phyloP scores from a whole-genome alignment of 2,888 invertebrate genomes.

The Drosophila neonasuta region DNA sequence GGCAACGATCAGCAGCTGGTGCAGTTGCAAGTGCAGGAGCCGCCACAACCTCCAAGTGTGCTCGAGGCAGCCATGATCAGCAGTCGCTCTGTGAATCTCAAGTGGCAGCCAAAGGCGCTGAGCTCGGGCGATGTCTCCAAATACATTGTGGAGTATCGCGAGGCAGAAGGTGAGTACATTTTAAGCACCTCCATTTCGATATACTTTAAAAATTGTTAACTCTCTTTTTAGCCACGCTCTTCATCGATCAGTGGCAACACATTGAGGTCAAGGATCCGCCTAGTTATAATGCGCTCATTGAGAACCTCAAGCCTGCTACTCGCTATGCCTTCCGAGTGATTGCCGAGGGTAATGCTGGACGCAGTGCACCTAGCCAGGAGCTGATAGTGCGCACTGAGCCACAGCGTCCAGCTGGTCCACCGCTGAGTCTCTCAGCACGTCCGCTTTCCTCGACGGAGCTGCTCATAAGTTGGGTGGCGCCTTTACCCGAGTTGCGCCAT shows the following conservation, averaged over 20 bases:
- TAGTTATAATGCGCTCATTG: slow-evolving; percentile 85
- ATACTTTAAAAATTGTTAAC: too few relatives aligned
- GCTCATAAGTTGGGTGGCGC: slow-evolving; percentile 89
- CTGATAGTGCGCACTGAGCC: slow-evolving; percentile 86
- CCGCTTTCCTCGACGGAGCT: slow-evolving; percentile 89
- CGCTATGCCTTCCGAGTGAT: slow-evolving; percentile 87
- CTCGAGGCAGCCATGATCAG: slow-evolving; percentile 87
- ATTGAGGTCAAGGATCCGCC: slow-evolving; percentile 86
- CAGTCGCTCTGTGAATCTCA: slow-evolving; percentile 88
- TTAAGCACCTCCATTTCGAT: too few relatives aligned
- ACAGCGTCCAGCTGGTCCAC: slow-evolving; percentile 88
- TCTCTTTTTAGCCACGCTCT: slow-evolving; percentile 62
- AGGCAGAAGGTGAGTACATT: slow-evolving; percentile 84
- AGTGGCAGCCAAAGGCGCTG: slow-evolving; percentile 88
- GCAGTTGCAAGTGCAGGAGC: slow-evolving; percentile 89
- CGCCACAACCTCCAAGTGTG: slow-evolving; percentile 87
- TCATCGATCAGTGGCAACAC: slow-evolving; percentile 85
- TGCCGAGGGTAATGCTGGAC: slow-evolving; percentile 89
- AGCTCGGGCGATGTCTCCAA: slow-evolving; percentile 88
- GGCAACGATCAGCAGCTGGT: too few relatives aligned
- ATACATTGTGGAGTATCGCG: slow-evolving; percentile 87
- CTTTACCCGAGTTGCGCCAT: slow-evolving; percentile 86
- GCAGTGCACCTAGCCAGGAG: slow-evolving; percentile 86
- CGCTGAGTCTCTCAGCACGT: slow-evolving; percentile 86
- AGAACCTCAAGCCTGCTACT: slow-evolving; percentile 88